These are phyloP conservation scores for Aphidius ervi DNA, from an alignment of 1,140 invertebrate species.

Conservation along the genomic window DNA sequence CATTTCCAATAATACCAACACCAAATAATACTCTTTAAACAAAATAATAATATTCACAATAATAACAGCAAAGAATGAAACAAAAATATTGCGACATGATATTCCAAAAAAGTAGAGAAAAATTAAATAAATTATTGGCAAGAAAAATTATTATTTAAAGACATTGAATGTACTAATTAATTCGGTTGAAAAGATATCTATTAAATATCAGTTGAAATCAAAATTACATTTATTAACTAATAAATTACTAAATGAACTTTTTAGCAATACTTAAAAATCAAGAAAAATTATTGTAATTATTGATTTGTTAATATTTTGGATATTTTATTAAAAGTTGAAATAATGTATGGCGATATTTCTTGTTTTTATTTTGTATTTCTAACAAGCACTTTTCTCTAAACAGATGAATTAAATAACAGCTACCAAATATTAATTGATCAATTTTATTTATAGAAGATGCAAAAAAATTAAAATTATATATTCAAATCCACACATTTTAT, in stretches of 20 bases:
- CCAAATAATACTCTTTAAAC: constrained; percentile 35
- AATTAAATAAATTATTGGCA: constrained; percentile 26
- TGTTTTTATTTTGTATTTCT: constrained; percentile 38
- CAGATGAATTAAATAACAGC: constrained; percentile 29
- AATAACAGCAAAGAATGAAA: constrained; percentile 23
- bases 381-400: constrained; percentile 36
- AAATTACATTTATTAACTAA: constrained; percentile 15
- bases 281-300: constrained; percentile 36
- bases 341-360: constrained; percentile 52
- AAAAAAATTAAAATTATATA: constrained; percentile 10
- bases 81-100: constrained; percentile 15
- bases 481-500: constrained; percentile 17
- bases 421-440: constrained; percentile 26
- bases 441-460: constrained; percentile 22
- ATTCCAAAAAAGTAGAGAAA: constrained; percentile 19
- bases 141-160: constrained; percentile 26
- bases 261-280: constrained; percentile 40
- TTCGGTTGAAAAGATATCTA: constrained; percentile 10
- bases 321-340: constrained; percentile 54
- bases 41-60: constrained; percentile 16
- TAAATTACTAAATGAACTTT: constrained; percentile 29
- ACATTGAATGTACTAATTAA: constrained; percentile 15
- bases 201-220: constrained; percentile 10
- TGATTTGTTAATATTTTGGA: constrained; percentile 53
- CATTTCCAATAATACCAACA: constrained; percentile 47